These are phyloP conservation scores for Cataglyphis altisquamis DNA, from an alignment of 2,888 invertebrate species.

Conservation along the genomic window DNA sequence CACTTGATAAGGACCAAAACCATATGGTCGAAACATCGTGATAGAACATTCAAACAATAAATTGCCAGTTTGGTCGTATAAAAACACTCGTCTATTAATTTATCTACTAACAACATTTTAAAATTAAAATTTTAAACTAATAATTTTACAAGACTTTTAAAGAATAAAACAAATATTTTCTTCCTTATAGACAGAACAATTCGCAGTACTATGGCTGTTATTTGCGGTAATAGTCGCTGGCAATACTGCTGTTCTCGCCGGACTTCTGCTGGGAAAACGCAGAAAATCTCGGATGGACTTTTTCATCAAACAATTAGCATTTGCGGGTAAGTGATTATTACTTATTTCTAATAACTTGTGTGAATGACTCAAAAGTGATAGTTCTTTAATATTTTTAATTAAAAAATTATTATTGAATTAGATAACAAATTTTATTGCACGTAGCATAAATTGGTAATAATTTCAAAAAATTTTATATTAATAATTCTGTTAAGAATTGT, in stretches of 20 bases:
- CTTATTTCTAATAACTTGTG: not conserved
- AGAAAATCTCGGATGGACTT: conserved; percentile 97
- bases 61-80: too few species aligned
- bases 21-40: too few species aligned
- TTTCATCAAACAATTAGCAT: conserved; percentile 97
- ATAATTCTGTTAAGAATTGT: not conserved
- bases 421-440: not conserved
- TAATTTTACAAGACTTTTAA: not conserved
- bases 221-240: conserved; percentile 95
- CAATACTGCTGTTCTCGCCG: conserved; percentile 95
- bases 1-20: too few species aligned
- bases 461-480: not conserved
- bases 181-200: conserved; percentile 93
- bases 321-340: conserved; percentile 91
- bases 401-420: not conserved
- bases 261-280: conserved; percentile 93
- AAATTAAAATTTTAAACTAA: not conserved
- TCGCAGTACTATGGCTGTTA: conserved; percentile 94
- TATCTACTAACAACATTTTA: too few species aligned
- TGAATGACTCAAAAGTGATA: not conserved
- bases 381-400: not conserved
- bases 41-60: too few species aligned
- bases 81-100: too few species aligned
- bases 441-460: not conserved
- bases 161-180: conserved; percentile 33